These are phyloP conservation scores for Poeciliopsis turrubarensis DNA, from an alignment of 2,113 vertebrate genomes.

Conservation along the genomic window DNA sequence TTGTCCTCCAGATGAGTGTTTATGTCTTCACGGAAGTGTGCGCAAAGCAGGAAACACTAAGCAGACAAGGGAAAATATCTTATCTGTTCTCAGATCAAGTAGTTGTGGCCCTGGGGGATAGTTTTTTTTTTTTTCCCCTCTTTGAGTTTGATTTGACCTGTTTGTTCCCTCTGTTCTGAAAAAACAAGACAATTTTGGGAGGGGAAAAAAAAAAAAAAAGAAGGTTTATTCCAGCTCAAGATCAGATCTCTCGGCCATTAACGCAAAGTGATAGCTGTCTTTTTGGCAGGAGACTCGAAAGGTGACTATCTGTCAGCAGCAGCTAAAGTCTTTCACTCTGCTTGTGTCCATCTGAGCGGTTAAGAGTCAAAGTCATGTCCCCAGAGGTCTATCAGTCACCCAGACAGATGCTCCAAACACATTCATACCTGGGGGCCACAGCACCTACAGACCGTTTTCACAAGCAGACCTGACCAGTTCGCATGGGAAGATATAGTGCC, in stretches of 20 bases:
- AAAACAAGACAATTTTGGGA: conserved; percentile 36
- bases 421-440: conserved; percentile 30
- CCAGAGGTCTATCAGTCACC: conserved; percentile 63
- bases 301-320: conserved; percentile 65
- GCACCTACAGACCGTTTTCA: conserved; percentile 21
- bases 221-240: conserved; percentile 24
- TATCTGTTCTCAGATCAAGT: conserved; percentile 51
- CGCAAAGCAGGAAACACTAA: conserved; percentile 30
- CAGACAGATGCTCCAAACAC: conserved; percentile 49
- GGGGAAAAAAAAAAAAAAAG: conserved; percentile 11
- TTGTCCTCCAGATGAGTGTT: conserved; percentile 63
- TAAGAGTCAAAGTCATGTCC: conserved; percentile 43
- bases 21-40: conserved; percentile 55
- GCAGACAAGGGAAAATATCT: conserved; percentile 31
- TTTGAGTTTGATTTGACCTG: conserved; percentile 23
- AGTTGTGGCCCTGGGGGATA: conserved; percentile 18
- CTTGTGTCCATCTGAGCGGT: conserved; percentile 45
- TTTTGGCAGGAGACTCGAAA: conserved; percentile 56
- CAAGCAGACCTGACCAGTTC: conserved; percentile 18
- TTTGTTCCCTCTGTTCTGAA: conserved; percentile 16
- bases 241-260: conserved; percentile 16
- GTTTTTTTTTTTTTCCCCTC: conserved; percentile 14
- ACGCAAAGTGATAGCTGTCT: conserved; percentile 52
- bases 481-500: background rate
- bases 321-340: conserved; percentile 51